These are phyloP conservation scores for Helobdella robusta DNA, from an alignment of 2,888 invertebrate species.

Conservation along the genomic window DNA sequence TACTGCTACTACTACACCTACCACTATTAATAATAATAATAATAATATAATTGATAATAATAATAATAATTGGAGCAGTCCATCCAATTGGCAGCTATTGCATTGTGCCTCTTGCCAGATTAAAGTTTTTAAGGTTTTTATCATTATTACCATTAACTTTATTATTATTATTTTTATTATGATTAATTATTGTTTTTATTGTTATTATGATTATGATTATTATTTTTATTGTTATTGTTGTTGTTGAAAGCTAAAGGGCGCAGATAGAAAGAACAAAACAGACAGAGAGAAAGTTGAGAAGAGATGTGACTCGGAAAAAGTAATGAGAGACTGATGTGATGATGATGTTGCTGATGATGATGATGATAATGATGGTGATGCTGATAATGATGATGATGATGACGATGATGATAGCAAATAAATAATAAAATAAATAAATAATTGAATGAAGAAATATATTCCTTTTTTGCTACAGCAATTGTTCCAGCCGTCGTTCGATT, in stretches of 20 bases:
- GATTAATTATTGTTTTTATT: background rate
- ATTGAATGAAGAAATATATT: background rate
- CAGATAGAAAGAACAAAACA: conserved; percentile 91
- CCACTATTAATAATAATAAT: too few species aligned
- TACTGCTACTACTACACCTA: too few species aligned
- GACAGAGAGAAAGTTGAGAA: conserved; percentile 87
- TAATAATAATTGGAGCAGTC: conserved; percentile 39
- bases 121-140: conserved; percentile 70
- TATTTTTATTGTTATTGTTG: conserved; percentile 20
- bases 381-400: conserved; percentile 5
- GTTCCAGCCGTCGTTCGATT: conserved; percentile 88
- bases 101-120: conserved; percentile 93
- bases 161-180: background rate
- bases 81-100: conserved; percentile 55
- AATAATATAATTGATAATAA: too few species aligned
- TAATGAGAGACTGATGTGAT: background rate
- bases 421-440: too few species aligned
- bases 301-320: conserved; percentile 39
- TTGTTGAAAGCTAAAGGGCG: conserved; percentile 71
- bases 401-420: conserved; percentile 26
- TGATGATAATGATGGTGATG: conserved; percentile 16
- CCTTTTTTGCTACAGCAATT: conserved; percentile 58
- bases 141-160: too few species aligned
- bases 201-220: background rate
- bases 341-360: conserved; percentile 12